Evolutionary conservation across 1,140 invertebrate species (phyloP), one percentile per base, ranked within the genome.

Genomic region (Zaprionus africanus): DNA sequence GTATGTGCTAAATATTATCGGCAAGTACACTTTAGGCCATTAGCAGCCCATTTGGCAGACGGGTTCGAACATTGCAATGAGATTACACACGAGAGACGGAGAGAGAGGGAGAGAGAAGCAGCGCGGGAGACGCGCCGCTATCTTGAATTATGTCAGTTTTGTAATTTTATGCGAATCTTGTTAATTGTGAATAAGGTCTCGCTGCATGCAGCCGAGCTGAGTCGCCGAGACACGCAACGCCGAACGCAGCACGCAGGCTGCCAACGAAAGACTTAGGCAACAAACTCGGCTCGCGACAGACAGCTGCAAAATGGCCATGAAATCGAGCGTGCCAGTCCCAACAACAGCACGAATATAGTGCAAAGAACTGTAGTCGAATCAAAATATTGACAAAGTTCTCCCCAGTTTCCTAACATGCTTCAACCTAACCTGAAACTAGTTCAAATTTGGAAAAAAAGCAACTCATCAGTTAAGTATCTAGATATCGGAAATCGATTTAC

Each of bases 101-200:
- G n/a, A 22, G 34, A 7, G 17, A 69, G 66, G 65, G 56, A 38
- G 61, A 22, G 12, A 6, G n/a, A 54, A 17, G 11, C n/a, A 36
- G 26, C 36, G 9, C 11, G 57, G 12, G 17, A 65, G 68, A 11
- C 69, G 56, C 56, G 53, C 34, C 59, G 78, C 73, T 91, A 90
- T 90, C 87, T 79, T 91, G 87, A 91, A 90, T 90, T 87, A 90
- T 90, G 87, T 87, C 87, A 87, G 80, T 87, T 91, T 81, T 78
- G 80, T 82, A 91, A 91, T 91, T 91, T 90, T 91, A 82, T 90
- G 79, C 83, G 78, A 82, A 85, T 86, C 82, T 85, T 84, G 85
- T 88, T 88, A 85, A 85, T 88, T 85, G 85, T 72, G 79, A 82
- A 82, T 86, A 79, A 76, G 78, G 58, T 31, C 62, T 60, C 53